phyloP scores from a whole-genome alignment of 2,113 vertebrate species.

The Fregata magnificens region DNA sequence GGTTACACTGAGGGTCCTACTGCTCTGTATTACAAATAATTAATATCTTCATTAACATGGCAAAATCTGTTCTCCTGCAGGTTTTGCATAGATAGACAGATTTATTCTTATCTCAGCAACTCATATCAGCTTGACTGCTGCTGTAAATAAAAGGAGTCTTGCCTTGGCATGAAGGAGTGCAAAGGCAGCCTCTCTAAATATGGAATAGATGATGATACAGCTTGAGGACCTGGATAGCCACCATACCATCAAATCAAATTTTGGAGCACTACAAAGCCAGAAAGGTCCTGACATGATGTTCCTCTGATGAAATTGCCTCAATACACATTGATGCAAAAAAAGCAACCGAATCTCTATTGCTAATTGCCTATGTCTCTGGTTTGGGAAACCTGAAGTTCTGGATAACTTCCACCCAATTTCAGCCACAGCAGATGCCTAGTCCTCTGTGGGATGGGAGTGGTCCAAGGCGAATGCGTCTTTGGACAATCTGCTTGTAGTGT shows the following conservation, averaged over 20 bases:
- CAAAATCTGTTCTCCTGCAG: neutral
- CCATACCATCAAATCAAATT: neutral
- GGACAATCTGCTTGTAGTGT: neutral
- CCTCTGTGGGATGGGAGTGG: neutral
- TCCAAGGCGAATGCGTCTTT: conserved; percentile 27
- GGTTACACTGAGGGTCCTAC: neutral
- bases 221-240: neutral
- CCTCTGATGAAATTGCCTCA: neutral
- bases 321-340: fast-evolving
- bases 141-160: neutral
- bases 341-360: fast-evolving
- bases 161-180: neutral
- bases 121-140: neutral
- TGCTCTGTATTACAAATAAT: neutral
- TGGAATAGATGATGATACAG: neutral
- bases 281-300: neutral
- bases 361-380: neutral
- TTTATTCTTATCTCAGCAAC: neutral
- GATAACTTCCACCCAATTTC: conserved; percentile 34
- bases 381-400: neutral
- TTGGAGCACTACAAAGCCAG: neutral
- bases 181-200: neutral
- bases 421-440: neutral
- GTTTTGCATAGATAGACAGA: neutral
- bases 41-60: neutral